Evolutionary conservation across 2,113 vertebrate genomes (phyloP), one percentile per base, ranked within the genome.

Genomic region (Corydoras maculifer): DNA sequence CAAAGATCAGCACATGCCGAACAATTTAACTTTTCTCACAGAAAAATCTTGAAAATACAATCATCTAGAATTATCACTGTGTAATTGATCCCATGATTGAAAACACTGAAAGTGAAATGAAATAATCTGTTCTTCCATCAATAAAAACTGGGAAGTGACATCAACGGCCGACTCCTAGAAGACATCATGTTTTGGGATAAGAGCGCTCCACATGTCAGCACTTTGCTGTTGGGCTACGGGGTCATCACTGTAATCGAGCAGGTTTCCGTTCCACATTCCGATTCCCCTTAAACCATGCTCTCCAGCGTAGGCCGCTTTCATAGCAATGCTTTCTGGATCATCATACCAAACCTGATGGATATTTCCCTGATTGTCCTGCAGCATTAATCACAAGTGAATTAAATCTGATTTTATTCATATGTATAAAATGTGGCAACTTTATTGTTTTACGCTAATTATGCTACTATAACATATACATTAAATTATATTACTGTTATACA

Each of bases 331-430:
- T 64, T 76, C 81, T 4, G 94, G 92, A 71, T 98, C 90, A 63
- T 99, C 96, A 55, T 92, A 98, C 94, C 97, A 98, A 1, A 98
- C 91, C 80, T 98, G 94, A 84, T 98, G 97, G 54, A 92, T 86
- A 5, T 70, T 78, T 51, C 90, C 94, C 10, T 65, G 2, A 69
- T 80, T 15, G 74, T 93, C 92, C 95, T 98, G 77, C 13, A 58
- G 54, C 51, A 58, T 43, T 9, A 10, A n/a, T 25, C 18, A 25
- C 18, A 25, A 25, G 18, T 25, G 18, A 25, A 25, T 25, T 25
- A 25, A 25, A 25, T 25, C 18, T 25, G 18, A 25, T 25, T 25
- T 25, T 25, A 25, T 25, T 25, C 18, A 25, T 25, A 25, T 25
- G 18, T 25, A 25, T 25, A 25, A 25, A 25, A 25, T 25, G 18